Evolutionary conservation across 1,140 invertebrate species (phyloP).

Genomic region (Ceratosolen solmsi): DNA sequence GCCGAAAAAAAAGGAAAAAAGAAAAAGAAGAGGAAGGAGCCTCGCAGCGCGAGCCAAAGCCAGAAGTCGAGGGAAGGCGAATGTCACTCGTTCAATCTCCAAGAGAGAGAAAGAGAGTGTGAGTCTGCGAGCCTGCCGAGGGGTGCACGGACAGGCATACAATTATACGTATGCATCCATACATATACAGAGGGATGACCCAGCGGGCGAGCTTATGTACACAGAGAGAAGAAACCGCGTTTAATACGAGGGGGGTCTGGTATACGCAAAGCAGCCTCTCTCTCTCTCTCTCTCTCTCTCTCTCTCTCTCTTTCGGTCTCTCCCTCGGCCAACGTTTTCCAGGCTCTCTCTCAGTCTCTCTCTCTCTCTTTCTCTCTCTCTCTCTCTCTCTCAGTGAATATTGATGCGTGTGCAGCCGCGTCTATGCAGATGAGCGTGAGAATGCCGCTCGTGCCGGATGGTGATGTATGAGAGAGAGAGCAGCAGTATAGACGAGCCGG

Average conservation of each 20-base stretch:
- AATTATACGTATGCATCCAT: slow-evolving; percentile 16
- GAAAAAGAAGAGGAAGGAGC: slow-evolving; percentile 18
- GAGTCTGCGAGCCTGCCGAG: background rate
- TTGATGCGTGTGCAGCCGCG: slow-evolving; percentile 63
- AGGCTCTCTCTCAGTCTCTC: slow-evolving; percentile 53
- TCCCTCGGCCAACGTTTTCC: slow-evolving; percentile 63
- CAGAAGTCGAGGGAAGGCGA: slow-evolving; percentile 25
- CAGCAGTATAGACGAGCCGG: slow-evolving; percentile 59
- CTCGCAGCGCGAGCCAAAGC: background rate
- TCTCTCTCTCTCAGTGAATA: slow-evolving; percentile 63
- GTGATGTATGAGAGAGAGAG: slow-evolving; percentile 41
- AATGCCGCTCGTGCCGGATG: slow-evolving; percentile 70
- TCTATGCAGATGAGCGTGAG: slow-evolving; percentile 72
- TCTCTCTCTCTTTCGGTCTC: slow-evolving; percentile 41
- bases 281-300: slow-evolving; percentile 43
- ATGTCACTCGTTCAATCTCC: slow-evolving; percentile 38
- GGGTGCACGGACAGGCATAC: background rate
- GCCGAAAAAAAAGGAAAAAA: background rate
- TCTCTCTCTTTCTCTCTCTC: slow-evolving; percentile 59
- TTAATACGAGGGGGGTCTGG: slow-evolving; percentile 66
- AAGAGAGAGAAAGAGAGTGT: background rate
- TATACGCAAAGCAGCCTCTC: slow-evolving; percentile 65
- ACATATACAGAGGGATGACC: slow-evolving; percentile 44
- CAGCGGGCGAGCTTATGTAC: slow-evolving; percentile 58
- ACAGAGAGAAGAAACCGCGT: slow-evolving; percentile 61